A percentile compares a stretch with the other conserved stretches of the same genome.
Conservation (phyloP, 2,888 invertebrate genomes). For the Anticlea derivata region DNA sequence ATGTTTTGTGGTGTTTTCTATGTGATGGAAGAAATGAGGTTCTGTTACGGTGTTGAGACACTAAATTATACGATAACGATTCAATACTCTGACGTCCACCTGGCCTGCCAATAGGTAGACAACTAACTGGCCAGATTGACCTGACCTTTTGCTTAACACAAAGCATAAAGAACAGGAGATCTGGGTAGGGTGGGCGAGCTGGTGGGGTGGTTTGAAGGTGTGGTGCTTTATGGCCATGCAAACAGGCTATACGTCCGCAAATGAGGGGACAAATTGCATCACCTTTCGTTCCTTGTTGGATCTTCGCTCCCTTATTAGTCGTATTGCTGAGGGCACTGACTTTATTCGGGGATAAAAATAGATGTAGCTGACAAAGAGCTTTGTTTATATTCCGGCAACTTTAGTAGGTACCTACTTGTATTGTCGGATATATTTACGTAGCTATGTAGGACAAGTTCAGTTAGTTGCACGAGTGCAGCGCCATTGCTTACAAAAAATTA, state of each 20-base stretch:
- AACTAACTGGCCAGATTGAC: slow-evolving; percentile 51
- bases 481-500: too few species aligned
- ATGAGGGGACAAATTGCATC: slow-evolving; percentile 74
- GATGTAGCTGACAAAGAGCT: slow-evolving; percentile 36
- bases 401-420: neutral
- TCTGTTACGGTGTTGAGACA: slow-evolving; percentile 53
- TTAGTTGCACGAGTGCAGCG: too few species aligned
- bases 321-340: slow-evolving; percentile 53
- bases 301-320: slow-evolving; percentile 59
- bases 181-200: slow-evolving; percentile 49
- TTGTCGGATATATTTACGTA: too few species aligned
- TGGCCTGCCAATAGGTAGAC: slow-evolving; percentile 58
- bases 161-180: slow-evolving; percentile 39
- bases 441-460: too few species aligned
- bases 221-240: slow-evolving; percentile 75
- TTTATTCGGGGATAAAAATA: slow-evolving; percentile 43
- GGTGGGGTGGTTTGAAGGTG: slow-evolving; percentile 66
- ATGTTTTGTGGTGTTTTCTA: slow-evolving; percentile 28
- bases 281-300: slow-evolving; percentile 68
- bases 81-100: slow-evolving; percentile 64
- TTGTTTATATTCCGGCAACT: slow-evolving; percentile 23
- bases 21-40: slow-evolving; percentile 42
- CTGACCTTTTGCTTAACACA: slow-evolving; percentile 40
- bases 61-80: slow-evolving; percentile 64
- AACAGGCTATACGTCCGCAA: slow-evolving; percentile 72